phyloP scores from a whole-genome alignment of 2,797 vertebrate species.

The Poeciliopsis infans region DNA sequence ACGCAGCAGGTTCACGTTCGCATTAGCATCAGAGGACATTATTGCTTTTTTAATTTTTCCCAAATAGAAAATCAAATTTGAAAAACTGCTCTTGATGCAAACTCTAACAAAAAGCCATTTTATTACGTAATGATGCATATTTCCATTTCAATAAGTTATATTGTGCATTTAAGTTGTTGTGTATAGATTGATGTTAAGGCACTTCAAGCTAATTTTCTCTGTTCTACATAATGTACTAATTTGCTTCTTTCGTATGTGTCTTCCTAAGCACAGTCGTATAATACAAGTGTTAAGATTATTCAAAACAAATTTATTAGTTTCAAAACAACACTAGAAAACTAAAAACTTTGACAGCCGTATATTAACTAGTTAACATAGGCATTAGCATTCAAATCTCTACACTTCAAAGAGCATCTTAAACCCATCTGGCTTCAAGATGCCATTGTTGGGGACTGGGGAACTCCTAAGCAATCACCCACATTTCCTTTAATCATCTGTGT shows the following conservation, averaged over 20 bases:
- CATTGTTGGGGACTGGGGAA: constrained; percentile 1
- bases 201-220: neutral
- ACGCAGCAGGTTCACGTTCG: constrained; percentile 13
- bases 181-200: neutral
- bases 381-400: constrained; percentile 15
- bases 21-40: constrained; percentile 40
- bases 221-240: neutral
- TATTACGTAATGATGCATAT: neutral
- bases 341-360: neutral
- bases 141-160: constrained; percentile 5
- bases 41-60: neutral
- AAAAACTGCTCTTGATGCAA: constrained; percentile 11
- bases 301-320: neutral
- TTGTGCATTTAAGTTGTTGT: neutral
- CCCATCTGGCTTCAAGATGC: constrained; percentile 21
- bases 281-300: neutral
- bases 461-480: constrained; percentile 2
- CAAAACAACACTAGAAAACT: constrained; percentile 30
- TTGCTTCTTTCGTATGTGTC: neutral
- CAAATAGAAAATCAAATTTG: constrained; percentile 25
- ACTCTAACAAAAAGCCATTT: neutral
- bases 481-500: neutral
- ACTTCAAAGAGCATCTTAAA: constrained; percentile 5
- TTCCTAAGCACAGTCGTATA: neutral
- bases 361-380: constrained; percentile 4